Evolutionary conservation across 2,113 vertebrate species (phyloP), one percentile per base, ranked within the genome.

Genomic region (Mormyrus lacerda): DNA sequence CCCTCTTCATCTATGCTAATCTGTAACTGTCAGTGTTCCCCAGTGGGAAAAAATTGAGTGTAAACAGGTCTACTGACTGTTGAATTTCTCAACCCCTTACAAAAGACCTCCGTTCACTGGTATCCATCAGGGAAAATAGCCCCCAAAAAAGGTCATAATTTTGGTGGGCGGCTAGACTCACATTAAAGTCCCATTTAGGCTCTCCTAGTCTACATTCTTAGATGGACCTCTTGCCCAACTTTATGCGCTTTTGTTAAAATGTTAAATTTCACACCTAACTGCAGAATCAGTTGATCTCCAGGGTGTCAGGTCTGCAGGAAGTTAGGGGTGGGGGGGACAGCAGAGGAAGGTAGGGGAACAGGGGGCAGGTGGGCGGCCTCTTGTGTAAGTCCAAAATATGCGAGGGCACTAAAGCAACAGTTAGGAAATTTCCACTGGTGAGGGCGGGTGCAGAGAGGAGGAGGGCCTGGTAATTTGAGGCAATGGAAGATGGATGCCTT

Each of bases 361-460:
- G 87, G 90, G 35, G 47, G 82, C 35, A 58, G 82, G 79, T 51
- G 8, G 45, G 13, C 35, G 44, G 11, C 10, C 87, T 92, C 92
- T 95, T 91, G 91, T 92, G 89, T 11, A 90, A 92, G 89, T 79
- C 55, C 90, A 45, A 45, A 89, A 88, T 90, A 91, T 91, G 90
- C 85, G 90, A 92, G 83, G 89, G 89, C 85, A 91, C 85, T 90
- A 58, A 91, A 86, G n/a, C 31, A 19, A 19, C 88, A 19, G 91
- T 91, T 94, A 92, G 95, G 94, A 96, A 96, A 96, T 95, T 96
- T 96, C 94, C 96, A 96, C 94, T 94, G 89, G 19, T 19, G 55
- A 91, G 86, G 8, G n/a, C 83, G 82, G 84, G 47, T 9, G 13
- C 13, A 76, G 73, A 39, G 69, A 79, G 24, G 48, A 50, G 13